Evolutionary conservation across 2,888 invertebrate species (phyloP).

Genomic region (Rhingia campestris): DNA sequence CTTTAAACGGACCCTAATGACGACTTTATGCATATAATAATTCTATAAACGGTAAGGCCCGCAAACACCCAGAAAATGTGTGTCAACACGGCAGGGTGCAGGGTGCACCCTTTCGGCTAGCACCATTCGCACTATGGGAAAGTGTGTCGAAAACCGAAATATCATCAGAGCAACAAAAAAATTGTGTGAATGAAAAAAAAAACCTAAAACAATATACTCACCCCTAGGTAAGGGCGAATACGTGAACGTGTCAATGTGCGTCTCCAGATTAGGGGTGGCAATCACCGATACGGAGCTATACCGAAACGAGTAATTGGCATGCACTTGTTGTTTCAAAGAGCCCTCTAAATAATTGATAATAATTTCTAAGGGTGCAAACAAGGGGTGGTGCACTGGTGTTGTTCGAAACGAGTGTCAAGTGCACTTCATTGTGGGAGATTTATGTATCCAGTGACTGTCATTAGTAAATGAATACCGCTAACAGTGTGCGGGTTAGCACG

Average conservation of each 20-base stretch:
- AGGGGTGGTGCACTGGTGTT: background rate
- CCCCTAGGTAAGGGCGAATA: conserved; percentile 8
- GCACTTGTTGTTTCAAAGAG: conserved; percentile 39
- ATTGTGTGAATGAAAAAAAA: conserved; percentile 11
- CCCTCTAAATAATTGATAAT: conserved; percentile 9
- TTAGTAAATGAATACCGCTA: background rate
- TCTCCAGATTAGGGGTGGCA: conserved; percentile 26
- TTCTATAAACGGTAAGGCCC: background rate
- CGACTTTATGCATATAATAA: background rate
- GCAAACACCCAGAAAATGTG: conserved; percentile 21
- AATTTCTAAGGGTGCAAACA: background rate
- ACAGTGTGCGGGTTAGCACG: too few relatives aligned
- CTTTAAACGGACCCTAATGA: background rate
- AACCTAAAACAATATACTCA: conserved; percentile 18
- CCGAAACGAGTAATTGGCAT: conserved; percentile 31
- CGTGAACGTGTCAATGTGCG: conserved; percentile 10
- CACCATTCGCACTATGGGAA: background rate
- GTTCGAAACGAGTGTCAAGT: conserved; percentile 1
- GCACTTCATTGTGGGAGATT: conserved; percentile 13
- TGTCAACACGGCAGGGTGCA: conserved; percentile 6
- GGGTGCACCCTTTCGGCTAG: background rate
- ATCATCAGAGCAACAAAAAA: background rate
- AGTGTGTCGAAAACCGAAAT: background rate
- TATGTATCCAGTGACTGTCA: background rate
- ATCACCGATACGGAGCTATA: conserved; percentile 26